These are phyloP conservation scores for Onthophagus sagittarius DNA, from an alignment of 2,888 invertebrate genomes.

Conservation along the genomic window DNA sequence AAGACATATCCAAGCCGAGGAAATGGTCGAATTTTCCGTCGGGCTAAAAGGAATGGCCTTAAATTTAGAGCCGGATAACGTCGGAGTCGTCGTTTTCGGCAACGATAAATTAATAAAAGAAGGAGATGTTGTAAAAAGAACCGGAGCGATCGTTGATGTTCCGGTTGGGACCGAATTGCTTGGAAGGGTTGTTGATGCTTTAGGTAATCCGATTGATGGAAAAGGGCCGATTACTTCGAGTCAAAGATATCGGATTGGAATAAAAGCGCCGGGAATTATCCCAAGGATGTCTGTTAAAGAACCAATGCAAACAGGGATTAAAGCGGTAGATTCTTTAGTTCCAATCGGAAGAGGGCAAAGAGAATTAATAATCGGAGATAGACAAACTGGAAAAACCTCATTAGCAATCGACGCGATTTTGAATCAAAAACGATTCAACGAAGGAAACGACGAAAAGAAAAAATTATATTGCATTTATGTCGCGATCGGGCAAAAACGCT, in stretches of 20 bases:
- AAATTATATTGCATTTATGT: slow-evolving; percentile 38
- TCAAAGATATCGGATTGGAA: slow-evolving; percentile 29
- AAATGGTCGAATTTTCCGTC: slow-evolving; percentile 34
- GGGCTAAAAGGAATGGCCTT: slow-evolving; percentile 53
- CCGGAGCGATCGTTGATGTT: slow-evolving; percentile 37
- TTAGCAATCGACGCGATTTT: slow-evolving; percentile 42
- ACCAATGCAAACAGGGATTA: slow-evolving; percentile 40
- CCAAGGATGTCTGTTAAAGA: slow-evolving; percentile 35
- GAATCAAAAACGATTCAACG: slow-evolving; percentile 33
- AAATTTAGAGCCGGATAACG: slow-evolving; percentile 59
- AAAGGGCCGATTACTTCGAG: slow-evolving; percentile 32
- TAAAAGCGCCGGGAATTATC: slow-evolving; percentile 38
- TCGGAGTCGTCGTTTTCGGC: slow-evolving; percentile 60
- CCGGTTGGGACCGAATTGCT: slow-evolving; percentile 39
- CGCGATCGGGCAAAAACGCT: slow-evolving; percentile 41
- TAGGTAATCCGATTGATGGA: slow-evolving; percentile 50
- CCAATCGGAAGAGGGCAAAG: slow-evolving; percentile 44
- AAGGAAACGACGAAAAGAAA: slow-evolving; percentile 36
- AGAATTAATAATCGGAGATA: slow-evolving; percentile 44
- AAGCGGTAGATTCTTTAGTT: slow-evolving; percentile 34
- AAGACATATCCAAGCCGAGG: slow-evolving; percentile 33
- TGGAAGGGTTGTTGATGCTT: slow-evolving; percentile 41
- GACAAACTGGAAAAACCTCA: slow-evolving; percentile 43
- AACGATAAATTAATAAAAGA: slow-evolving; percentile 58
- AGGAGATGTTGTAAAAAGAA: slow-evolving; percentile 53